Evolutionary conservation across 1,140 invertebrate genomes (phyloP).

Genomic region (Drosophila sp.): DNA sequence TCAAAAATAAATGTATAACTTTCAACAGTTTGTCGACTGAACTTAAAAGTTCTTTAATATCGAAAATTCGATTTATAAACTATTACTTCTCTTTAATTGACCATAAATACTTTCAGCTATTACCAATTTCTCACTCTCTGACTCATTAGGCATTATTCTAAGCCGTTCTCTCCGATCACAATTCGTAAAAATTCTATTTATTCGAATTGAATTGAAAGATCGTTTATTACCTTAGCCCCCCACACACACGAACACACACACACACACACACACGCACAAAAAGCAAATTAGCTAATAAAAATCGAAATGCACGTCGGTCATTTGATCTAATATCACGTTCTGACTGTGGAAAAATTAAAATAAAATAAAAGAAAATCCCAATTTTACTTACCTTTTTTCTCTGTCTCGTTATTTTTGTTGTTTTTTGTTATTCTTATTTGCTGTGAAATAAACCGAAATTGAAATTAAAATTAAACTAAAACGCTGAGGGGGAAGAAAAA

Average conservation of each 20-base stretch:
- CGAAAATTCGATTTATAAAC: too few relatives aligned
- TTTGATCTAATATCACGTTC: constrained; percentile 56
- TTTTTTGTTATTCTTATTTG: background rate
- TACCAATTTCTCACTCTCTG: constrained; percentile 36
- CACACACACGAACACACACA: constrained; percentile 15
- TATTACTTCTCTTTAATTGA: background rate
- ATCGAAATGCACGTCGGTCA: constrained; percentile 62
- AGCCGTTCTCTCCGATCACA: constrained; percentile 15
- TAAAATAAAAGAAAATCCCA: constrained; percentile 32
- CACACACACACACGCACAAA: background rate
- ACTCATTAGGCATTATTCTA: constrained; percentile 40
- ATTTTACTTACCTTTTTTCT: background rate
- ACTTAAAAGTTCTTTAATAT: too few relatives aligned
- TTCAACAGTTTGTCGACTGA: too few relatives aligned
- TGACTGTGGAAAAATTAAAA: constrained; percentile 53
- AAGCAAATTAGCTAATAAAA: constrained; percentile 45
- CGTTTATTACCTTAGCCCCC: constrained; percentile 22
- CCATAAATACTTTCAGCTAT: constrained; percentile 25
- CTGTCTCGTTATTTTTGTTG: too few relatives aligned
- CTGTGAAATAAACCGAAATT: constrained; percentile 37
- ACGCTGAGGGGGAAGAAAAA: constrained; percentile 14
- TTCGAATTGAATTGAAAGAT: constrained; percentile 46
- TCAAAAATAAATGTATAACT: too few relatives aligned
- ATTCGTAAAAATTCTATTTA: constrained; percentile 39
- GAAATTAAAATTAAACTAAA: constrained; percentile 55